phyloP scores from a whole-genome alignment of 2,888 invertebrate genomes.

The Aphidius colemani region DNA sequence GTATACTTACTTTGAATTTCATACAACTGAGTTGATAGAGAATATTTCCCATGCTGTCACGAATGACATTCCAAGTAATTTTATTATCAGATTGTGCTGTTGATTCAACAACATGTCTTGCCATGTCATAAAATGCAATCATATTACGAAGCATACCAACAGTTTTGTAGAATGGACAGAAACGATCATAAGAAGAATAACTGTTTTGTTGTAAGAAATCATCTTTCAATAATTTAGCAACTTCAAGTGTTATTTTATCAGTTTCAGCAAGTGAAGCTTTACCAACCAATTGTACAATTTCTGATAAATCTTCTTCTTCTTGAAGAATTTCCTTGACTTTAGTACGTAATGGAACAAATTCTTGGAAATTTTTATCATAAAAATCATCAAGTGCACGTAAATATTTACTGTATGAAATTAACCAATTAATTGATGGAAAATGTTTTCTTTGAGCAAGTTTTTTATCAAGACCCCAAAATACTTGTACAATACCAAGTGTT shows the following conservation, averaged over 20 bases:
- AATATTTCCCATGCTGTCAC: constrained; percentile 94
- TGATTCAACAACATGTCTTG: constrained; percentile 95
- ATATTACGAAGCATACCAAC: constrained; percentile 99
- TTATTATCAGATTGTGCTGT: constrained; percentile 99
- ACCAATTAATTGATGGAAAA: constrained; percentile 99
- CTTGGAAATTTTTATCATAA: constrained; percentile 97
- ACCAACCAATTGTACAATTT: constrained; percentile 99
- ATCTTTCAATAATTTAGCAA: constrained; percentile 96
- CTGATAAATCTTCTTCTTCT: constrained; percentile 98
- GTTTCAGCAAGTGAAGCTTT: constrained; percentile 98
- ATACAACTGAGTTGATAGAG: constrained; percentile 97
- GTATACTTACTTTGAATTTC: constrained; percentile 89
- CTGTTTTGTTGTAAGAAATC: constrained; percentile 99
- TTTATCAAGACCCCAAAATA: constrained; percentile 99
- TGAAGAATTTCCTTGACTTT: constrained; percentile 95
- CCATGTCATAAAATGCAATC: constrained; percentile 97
- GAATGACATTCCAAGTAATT: constrained; percentile 97
- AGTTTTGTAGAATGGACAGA: constrained; percentile 99
- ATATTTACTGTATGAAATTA: constrained; percentile 97
- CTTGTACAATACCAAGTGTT: constrained; percentile 97
- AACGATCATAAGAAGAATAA: constrained; percentile 91
- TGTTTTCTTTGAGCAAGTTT: constrained; percentile 99
- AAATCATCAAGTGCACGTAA: constrained; percentile 98
- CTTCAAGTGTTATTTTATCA: constrained; percentile 98
- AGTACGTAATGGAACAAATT: constrained; percentile 95